A percentile compares a stretch with the other conserved stretches of the same genome.
Evolutionary conservation across 2,888 invertebrate species (phyloP).

Genomic region (Coremacera marginata): DNA sequence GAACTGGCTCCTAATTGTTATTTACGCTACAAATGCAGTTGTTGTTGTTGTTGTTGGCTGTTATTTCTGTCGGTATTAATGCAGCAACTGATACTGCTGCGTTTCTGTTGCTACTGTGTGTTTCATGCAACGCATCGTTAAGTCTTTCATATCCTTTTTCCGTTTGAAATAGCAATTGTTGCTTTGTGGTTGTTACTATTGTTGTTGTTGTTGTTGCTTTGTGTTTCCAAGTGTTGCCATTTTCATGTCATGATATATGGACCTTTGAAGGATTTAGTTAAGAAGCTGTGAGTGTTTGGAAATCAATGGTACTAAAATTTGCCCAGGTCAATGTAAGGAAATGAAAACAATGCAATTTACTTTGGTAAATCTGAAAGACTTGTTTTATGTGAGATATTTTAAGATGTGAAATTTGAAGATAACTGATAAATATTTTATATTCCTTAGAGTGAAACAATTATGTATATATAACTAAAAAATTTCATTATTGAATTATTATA

Average conservation of each 20-base stretch:
- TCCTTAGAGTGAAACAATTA: no score
- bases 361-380: no score
- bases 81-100: background rate
- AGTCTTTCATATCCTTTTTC: background rate
- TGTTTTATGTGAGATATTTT: no score
- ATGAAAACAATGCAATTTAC: no score
- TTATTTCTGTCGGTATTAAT: background rate
- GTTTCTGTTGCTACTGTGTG: background rate
- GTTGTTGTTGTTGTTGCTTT: conserved; percentile 1
- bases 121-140: background rate
- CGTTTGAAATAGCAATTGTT: conserved; percentile 3
- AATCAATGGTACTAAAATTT: no score
- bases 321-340: no score
- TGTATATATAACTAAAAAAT: no score
- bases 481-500: no score
- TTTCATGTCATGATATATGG: background rate
- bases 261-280: no score
- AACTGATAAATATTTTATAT: no score
- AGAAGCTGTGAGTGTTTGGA: no score
- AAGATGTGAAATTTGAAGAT: no score
- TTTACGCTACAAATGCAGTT: conserved; percentile 12
- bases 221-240: background rate
- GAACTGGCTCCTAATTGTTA: conserved; percentile 14
- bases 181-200: background rate
- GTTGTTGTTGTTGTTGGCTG: background rate